phyloP scores from a whole-genome alignment of 2,888 invertebrate genomes.

The Tromatobia lineatoria region DNA sequence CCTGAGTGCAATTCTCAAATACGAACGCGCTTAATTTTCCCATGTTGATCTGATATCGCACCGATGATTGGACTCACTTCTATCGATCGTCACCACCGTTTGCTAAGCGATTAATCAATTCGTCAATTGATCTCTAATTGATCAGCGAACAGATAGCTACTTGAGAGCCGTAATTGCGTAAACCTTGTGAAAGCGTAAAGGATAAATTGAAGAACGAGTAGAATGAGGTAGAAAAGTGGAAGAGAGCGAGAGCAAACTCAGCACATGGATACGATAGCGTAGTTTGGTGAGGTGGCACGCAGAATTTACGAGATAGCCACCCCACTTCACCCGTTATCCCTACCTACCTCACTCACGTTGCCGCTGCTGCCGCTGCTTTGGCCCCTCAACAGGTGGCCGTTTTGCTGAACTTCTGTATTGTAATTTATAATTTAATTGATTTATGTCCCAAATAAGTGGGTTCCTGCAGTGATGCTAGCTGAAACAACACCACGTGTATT shows the following conservation, averaged over 20 bases:
- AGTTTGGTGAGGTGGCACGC: conserved; percentile 74
- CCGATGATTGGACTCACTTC: conserved; percentile 37
- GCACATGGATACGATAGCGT: conserved; percentile 63
- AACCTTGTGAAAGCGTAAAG: conserved; percentile 9
- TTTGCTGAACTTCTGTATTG: conserved; percentile 83
- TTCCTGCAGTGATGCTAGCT: conserved; percentile 40
- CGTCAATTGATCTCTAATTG: conserved; percentile 35
- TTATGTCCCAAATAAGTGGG: conserved; percentile 75
- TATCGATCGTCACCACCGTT: conserved; percentile 39
- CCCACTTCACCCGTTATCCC: conserved; percentile 80
- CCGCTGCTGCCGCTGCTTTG: conserved; percentile 41
- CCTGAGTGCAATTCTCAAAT: conserved; percentile 48
- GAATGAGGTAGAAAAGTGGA: conserved; percentile 37
- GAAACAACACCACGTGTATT: conserved; percentile 39
- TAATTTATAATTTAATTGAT: conserved; percentile 85
- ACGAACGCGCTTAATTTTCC: conserved; percentile 74
- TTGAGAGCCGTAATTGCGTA: conserved; percentile 13
- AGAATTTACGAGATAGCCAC: conserved; percentile 84
- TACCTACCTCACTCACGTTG: conserved; percentile 75
- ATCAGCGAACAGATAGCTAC: conserved; percentile 14
- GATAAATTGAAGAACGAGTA: conserved; percentile 28
- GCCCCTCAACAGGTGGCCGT: conserved; percentile 85
- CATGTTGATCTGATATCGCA: conserved; percentile 66
- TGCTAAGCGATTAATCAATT: conserved; percentile 33
- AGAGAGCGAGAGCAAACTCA: conserved; percentile 47